Evolutionary conservation across 2,888 invertebrate genomes (phyloP), one percentile per base, ranked within the genome.

Genomic region (Athalia rosae): DNA sequence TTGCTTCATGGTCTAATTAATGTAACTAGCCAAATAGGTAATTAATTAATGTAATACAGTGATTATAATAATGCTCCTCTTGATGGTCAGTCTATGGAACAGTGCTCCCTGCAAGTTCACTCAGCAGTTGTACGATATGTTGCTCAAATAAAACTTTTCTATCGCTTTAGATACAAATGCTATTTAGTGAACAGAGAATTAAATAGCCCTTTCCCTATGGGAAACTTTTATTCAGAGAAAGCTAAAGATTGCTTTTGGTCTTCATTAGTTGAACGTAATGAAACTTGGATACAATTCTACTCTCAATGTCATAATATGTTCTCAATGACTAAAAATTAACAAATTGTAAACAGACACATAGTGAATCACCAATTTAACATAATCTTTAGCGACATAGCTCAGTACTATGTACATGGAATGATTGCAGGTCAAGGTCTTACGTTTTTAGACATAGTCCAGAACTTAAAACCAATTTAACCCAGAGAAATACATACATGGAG

Each of bases 1-100:
- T 85, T 82, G 85, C 86, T 89, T 89, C 87, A 87, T 87, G 89
- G 86, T 85, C 88, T 87, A 89, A 89, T 89, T 88, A 87, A 86
- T 88, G 83, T 83, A 84, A 87, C 87, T 89, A 87, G 83, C 82
- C 83, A 85, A 85, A 84, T 85, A 85, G 85, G 87, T 88, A 89
- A 89, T 89, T 89, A 88, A 84, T 81, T 84, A 85, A 86, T 86
- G 85, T 85, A 87, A 87, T 88, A 86, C 86, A 81, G 82, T 83
- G 82, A 85, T 86, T 86, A 85, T 85, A 86, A 87, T 82, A 85
- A 86, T 83, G 82, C 82, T 83, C 80, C 80, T 79, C 77, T 80
- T 78, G 79, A 81, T 80, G 83, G 77, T 82, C 83, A 85, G 81
- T 83, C 85, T 85, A 84, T 81, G 89, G 88, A 89, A 89, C 86